Percentiles rank a stretch among this genome's conserved stretches.
phyloP scores from a whole-genome alignment of 2,888 invertebrate species.

The Oscheius myriophilus region DNA sequence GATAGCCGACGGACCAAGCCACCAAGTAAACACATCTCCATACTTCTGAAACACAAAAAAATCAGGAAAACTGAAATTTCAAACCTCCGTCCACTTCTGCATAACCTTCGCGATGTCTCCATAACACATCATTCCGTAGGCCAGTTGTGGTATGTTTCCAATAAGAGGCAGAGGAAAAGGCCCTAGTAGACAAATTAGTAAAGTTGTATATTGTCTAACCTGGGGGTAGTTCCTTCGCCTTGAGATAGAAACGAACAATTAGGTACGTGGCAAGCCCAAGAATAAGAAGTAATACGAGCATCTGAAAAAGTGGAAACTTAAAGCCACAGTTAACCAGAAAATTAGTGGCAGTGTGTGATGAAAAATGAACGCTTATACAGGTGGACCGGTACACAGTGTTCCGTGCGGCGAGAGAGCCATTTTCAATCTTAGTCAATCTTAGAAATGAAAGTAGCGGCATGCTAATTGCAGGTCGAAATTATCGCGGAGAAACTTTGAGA shows the following conservation, averaged over 20 bases:
- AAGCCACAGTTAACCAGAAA: too few species aligned
- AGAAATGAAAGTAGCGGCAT: too few species aligned
- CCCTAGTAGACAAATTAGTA: conserved; percentile 21
- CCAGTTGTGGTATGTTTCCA: conserved; percentile 43
- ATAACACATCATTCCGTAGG: conserved; percentile 20
- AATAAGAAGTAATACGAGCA: not conserved
- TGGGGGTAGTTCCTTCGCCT: conserved; percentile 9
- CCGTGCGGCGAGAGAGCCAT: too few species aligned
- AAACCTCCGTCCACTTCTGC: conserved; percentile 27
- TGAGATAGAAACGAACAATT: not conserved
- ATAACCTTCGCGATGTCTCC: conserved; percentile 30
- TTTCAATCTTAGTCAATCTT: too few species aligned
- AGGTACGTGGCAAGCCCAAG: not conserved
- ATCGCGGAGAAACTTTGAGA: too few species aligned
- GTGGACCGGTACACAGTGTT: too few species aligned
- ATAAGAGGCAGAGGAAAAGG: conserved; percentile 42
- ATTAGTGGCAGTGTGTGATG: too few species aligned
- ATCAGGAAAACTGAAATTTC: not conserved
- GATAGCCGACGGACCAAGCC: conserved; percentile 43
- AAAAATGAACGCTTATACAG: too few species aligned
- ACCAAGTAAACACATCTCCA: conserved; percentile 44
- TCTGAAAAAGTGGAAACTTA: not conserved
- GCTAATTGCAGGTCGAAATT: too few species aligned
- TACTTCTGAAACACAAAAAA: conserved; percentile 6
- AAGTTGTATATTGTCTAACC: not conserved